Evolutionary conservation across 2,113 vertebrate genomes (phyloP), one percentile per base, ranked within the genome.

Genomic region (Dipodomys ordii): DNA sequence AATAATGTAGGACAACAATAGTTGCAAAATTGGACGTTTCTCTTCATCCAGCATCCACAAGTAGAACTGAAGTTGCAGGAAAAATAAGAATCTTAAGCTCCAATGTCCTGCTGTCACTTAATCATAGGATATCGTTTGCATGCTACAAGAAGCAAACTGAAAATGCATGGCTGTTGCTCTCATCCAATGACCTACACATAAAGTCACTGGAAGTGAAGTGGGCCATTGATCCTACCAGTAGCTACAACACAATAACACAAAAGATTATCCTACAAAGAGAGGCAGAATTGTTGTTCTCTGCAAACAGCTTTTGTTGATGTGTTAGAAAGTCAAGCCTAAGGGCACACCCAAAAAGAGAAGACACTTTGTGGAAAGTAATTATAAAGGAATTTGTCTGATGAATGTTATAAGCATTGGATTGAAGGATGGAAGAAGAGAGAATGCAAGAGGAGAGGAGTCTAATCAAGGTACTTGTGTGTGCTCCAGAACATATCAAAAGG

Each of bases 21-120:
- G 5, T 1, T 7, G 6, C 83, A 19, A 78, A 13, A 3, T 12
- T 65, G 4, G 15, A n/a, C 1, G 19, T 46, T 0, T 25, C 7
- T 94, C 5, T 65, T 27, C 19, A 44, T 1, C 9, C 1, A 78
- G 16, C 0, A 78, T 39, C 57, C 12, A 13, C 6, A 28, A 9
- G 2, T 46, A 69, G 30, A n/a, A 44, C 25, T 2, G 9, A 78
- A 64, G 18, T 46, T 39, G 3, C 0, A 5, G 20, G 32, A 27
- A 88, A 76, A 18, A 65, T 30, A 77, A 39, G 2, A 69, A 49
- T 57, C 15, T 0, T 27, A 12, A 16, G 7, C 11, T 2, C 11
- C 57, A 1, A 1, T 46, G 4, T 46, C 1, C 12, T 81, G 2
- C 2, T 1, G 2, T 8, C 53, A 22, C 12, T 72, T 23, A 28